phyloP scores from a whole-genome alignment of 2,888 invertebrate species.

The Apotomis capreana region DNA sequence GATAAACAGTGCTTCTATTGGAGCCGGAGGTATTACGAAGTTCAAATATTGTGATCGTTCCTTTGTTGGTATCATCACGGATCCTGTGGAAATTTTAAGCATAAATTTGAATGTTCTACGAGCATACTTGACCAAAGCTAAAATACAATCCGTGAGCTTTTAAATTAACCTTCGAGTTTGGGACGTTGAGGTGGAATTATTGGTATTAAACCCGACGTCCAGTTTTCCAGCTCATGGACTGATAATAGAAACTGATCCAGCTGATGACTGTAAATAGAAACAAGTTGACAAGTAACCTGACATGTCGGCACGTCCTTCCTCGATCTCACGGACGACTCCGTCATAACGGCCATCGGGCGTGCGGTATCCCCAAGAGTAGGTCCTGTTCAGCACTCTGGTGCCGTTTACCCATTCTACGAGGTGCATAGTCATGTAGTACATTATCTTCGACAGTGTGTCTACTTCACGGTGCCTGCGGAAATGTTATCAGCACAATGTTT shows the following conservation, averaged over 20 bases:
- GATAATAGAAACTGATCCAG: too few species aligned
- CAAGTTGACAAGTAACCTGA: conserved; percentile 50
- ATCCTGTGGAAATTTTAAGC: conserved; percentile 25
- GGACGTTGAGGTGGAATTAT: too few species aligned
- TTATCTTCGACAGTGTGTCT: conserved; percentile 60
- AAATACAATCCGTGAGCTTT: too few species aligned
- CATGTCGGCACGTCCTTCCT: conserved; percentile 59
- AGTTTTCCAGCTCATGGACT: too few species aligned
- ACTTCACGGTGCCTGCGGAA: conserved; percentile 51
- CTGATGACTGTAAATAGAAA: background rate
- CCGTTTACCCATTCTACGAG: conserved; percentile 60
- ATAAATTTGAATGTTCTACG: too few species aligned
- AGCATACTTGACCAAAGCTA: too few species aligned
- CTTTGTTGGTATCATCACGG: conserved; percentile 42
- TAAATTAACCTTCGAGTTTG: too few species aligned
- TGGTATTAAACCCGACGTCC: too few species aligned
- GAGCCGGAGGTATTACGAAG: conserved; percentile 37
- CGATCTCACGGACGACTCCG: conserved; percentile 60
- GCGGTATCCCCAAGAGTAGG: conserved; percentile 59
- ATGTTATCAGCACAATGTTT: conserved; percentile 17
- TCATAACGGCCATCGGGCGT: conserved; percentile 58
- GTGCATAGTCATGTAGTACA: conserved; percentile 57
- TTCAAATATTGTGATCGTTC: conserved; percentile 45
- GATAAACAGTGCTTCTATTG: conserved; percentile 39
- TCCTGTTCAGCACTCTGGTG: conserved; percentile 51